Conservation (phyloP, 53 echinoderm and acorn worm genomes). For the Echinometra lucunter region DNA sequence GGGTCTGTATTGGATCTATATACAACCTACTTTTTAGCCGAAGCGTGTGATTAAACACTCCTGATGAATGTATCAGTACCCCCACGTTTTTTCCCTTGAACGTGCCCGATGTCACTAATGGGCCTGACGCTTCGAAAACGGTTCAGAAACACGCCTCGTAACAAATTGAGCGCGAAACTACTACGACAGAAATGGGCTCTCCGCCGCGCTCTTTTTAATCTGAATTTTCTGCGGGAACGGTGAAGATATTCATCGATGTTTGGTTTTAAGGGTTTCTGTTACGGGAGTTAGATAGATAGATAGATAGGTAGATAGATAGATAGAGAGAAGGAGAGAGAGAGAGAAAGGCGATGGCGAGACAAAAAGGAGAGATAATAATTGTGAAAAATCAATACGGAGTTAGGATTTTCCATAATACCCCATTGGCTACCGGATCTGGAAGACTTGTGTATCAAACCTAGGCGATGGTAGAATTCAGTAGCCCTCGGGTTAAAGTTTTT, state of each 20-base stretch:
- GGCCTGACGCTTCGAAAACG: not conserved
- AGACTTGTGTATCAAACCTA: no score
- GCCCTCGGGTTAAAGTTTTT: no score
- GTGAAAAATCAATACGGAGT: no score
- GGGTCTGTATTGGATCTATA: not conserved
- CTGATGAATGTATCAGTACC: not conserved
- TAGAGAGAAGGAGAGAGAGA: not conserved
- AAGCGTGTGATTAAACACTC: slow-evolving; percentile 1
- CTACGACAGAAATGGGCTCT: slow-evolving; percentile 14
- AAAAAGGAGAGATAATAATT: no score
- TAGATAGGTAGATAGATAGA: not conserved
- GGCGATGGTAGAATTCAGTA: no score
- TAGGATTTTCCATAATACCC: no score
- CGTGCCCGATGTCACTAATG: slow-evolving; percentile 1
- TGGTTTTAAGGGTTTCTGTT: not conserved
- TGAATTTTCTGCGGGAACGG: not conserved
- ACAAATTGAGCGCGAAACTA: slow-evolving; percentile 42
- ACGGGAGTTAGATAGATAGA: not conserved
- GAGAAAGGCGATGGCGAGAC: not conserved
- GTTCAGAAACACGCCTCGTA: not conserved
- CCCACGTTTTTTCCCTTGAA: not conserved
- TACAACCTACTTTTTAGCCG: not conserved
- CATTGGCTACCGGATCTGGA: no score
- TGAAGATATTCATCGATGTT: not conserved
- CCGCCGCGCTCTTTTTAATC: not conserved